Conservation (phyloP, 2,888 invertebrate species). For the Byasa hedistus region DNA sequence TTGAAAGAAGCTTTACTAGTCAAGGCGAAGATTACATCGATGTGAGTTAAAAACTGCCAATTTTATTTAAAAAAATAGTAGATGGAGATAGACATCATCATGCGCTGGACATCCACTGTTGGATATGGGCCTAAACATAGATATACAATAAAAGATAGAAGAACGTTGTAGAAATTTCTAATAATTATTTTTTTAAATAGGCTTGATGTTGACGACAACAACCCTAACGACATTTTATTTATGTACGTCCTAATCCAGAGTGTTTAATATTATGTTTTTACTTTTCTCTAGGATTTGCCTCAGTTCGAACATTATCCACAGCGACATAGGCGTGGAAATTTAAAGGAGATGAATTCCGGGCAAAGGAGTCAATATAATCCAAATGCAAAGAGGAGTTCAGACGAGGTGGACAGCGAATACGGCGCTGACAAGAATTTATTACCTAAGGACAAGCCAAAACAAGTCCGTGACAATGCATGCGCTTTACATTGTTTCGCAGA, state of each 20-base stretch:
- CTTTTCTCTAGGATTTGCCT: conserved; percentile 42
- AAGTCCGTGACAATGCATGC: conserved; percentile 66
- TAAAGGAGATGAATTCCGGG: conserved; percentile 59
- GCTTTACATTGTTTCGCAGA: conserved; percentile 85
- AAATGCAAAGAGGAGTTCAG: conserved; percentile 48
- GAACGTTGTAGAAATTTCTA: neutral
- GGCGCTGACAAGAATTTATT: conserved; percentile 51
- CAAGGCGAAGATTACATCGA: conserved; percentile 16
- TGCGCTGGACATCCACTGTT: too few species aligned
- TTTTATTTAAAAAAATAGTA: neutral
- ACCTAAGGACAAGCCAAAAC: conserved; percentile 50
- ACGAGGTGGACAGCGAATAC: conserved; percentile 44
- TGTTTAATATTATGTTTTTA: neutral
- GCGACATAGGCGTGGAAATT: conserved; percentile 59
- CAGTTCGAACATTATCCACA: conserved; percentile 47
- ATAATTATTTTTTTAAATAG: neutral
- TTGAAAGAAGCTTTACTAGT: neutral
- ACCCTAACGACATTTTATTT: neutral
- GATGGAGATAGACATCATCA: too few species aligned
- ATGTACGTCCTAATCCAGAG: neutral
- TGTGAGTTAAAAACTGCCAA: neutral
- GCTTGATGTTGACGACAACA: too few species aligned
- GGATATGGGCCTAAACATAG: neutral
- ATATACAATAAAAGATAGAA: too few species aligned
- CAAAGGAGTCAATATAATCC: conserved; percentile 72